Evolutionary conservation across 2,888 invertebrate species (phyloP).

Genomic region (Ypsolopha scabrella): DNA sequence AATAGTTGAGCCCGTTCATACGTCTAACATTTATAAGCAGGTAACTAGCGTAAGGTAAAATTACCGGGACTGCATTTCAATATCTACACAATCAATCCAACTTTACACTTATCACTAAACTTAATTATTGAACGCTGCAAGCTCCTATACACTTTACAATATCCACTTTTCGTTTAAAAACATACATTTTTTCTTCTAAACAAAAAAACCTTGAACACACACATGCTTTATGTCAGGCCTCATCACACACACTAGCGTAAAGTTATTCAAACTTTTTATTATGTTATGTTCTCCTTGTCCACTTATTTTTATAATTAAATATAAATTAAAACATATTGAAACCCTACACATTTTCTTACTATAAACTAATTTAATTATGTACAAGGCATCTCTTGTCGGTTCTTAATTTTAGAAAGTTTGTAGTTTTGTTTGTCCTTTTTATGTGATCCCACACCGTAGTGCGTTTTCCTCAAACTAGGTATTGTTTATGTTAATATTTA

Average conservation of each 20-base stretch:
- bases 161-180: slow-evolving; percentile 24
- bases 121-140: slow-evolving; percentile 52
- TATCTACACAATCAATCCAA: slow-evolving; percentile 5
- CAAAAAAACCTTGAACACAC: slow-evolving; percentile 4
- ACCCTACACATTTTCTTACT: slow-evolving; percentile 44
- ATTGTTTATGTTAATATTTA: not conserved
- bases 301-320: slow-evolving; percentile 59
- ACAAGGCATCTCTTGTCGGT: slow-evolving; percentile 58
- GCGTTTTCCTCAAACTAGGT: too few species aligned
- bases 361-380: slow-evolving; percentile 46
- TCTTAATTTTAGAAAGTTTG: slow-evolving; percentile 23
- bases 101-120: slow-evolving; percentile 7
- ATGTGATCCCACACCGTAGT: not conserved
- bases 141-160: slow-evolving; percentile 49
- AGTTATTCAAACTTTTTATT: slow-evolving; percentile 31
- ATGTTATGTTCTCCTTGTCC: slow-evolving; percentile 45
- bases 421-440: slow-evolving; percentile 16
- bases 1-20: not conserved
- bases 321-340: slow-evolving; percentile 66
- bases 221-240: slow-evolving; percentile 32
- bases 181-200: slow-evolving; percentile 40
- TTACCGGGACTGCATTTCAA: slow-evolving; percentile 11
- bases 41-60: slow-evolving; percentile 44
- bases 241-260: slow-evolving; percentile 23
- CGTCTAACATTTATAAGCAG: slow-evolving; percentile 17